Conservation (phyloP, 2,113 vertebrate species). For the Zosterops borbonicus region DNA sequence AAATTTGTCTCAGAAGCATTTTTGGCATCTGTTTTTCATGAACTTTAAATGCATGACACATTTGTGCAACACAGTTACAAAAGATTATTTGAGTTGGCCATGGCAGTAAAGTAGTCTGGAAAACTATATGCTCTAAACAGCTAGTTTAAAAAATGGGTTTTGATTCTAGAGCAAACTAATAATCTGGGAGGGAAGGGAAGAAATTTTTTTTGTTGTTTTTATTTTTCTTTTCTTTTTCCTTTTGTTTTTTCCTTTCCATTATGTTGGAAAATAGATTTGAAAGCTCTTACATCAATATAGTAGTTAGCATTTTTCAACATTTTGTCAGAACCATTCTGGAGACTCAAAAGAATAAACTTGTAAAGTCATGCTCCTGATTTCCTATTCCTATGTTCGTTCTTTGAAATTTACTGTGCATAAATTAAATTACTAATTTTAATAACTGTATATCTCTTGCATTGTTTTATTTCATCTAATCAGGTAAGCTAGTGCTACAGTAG, state of each 20-base stretch:
- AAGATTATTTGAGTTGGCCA: background rate
- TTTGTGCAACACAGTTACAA: background rate
- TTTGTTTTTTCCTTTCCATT: background rate
- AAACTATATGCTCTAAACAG: background rate
- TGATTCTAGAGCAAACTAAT: background rate
- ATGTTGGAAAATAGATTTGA: background rate
- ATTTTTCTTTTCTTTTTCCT: no score
- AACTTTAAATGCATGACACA: background rate
- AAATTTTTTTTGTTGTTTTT: background rate
- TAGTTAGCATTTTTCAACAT: background rate
- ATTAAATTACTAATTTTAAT: background rate
- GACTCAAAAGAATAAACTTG: background rate
- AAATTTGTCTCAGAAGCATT: background rate
- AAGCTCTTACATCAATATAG: background rate
- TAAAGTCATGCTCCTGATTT: background rate
- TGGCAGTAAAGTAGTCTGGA: background rate
- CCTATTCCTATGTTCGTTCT: background rate
- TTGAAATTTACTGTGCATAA: background rate
- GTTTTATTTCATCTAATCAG: background rate
- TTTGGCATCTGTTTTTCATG: background rate
- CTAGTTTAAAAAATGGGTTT: background rate
- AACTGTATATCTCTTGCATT: background rate
- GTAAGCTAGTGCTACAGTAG: background rate
- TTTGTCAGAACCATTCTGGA: background rate
- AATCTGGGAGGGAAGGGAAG: accelerated